Percentiles rank a stretch among this genome's conserved stretches.
These are phyloP conservation scores for Chrysaora quinquecirrha DNA, from an alignment of 30 jellyfish, hydroid and myxozoan genomes.

Conservation along the genomic window DNA sequence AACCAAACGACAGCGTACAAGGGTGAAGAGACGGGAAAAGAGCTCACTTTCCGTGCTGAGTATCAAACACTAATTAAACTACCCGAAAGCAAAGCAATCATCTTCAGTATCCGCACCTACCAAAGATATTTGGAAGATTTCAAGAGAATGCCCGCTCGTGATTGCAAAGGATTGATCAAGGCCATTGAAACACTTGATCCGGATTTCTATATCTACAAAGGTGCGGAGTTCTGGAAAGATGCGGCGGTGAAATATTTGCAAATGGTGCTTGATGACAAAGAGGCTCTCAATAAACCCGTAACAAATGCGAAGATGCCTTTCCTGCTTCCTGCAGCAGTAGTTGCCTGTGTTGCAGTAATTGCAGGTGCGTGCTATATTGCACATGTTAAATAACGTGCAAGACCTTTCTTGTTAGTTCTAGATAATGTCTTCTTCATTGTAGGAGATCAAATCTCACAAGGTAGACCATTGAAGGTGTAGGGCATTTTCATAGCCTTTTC, in stretches of 20 bases:
- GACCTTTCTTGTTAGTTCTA: no score
- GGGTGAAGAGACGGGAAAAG: slow-evolving; percentile 83
- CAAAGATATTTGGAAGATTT: slow-evolving; percentile 79
- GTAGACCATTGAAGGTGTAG: no score
- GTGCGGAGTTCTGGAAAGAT: slow-evolving; percentile 87
- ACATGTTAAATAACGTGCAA: no score
- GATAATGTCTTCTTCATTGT: no score
- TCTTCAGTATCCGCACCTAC: slow-evolving; percentile 84
- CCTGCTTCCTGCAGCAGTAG: no score
- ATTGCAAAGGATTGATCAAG: slow-evolving; percentile 57
- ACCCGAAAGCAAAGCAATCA: slow-evolving; percentile 82
- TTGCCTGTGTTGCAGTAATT: no score
- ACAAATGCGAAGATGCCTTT: no score
- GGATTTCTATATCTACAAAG: slow-evolving; percentile 67
- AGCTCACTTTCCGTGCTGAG: slow-evolving; percentile 77
- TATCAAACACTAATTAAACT: slow-evolving; percentile 78
- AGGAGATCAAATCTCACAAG: no score
- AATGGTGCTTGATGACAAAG: no score
- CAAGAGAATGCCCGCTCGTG: slow-evolving; percentile 46
- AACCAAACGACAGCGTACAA: slow-evolving; percentile 47
- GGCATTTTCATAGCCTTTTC: no score
- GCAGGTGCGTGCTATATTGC: no score
- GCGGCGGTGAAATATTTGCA: slow-evolving; percentile 79
- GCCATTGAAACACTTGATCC: slow-evolving; percentile 73
- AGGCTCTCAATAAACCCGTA: no score